These are phyloP conservation scores for Synanthedon tipuliformis DNA, from an alignment of 2,888 invertebrate genomes.

Conservation along the genomic window DNA sequence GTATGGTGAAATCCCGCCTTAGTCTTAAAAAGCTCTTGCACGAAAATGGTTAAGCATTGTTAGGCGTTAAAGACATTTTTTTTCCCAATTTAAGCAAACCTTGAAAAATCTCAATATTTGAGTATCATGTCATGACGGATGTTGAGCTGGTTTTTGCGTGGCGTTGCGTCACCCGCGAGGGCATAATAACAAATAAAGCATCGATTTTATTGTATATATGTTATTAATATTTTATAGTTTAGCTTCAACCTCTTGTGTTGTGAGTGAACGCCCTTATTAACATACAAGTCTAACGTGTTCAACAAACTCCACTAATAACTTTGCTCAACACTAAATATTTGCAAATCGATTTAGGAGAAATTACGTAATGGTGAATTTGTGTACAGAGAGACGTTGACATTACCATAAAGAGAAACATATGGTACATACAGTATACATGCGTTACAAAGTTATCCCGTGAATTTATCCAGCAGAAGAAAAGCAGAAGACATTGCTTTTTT, in stretches of 20 bases:
- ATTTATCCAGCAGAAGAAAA: too few species aligned
- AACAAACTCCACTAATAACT: too few species aligned
- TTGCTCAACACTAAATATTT: too few species aligned
- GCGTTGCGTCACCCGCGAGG: background rate
- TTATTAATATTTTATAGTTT: background rate
- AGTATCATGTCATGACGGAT: background rate
- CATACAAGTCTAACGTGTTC: background rate
- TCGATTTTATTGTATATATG: background rate
- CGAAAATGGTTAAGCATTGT: background rate
- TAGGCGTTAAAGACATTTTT: background rate
- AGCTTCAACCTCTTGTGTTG: background rate
- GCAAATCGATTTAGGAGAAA: too few species aligned
- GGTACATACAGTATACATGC: too few species aligned
- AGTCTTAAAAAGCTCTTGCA: too few species aligned
- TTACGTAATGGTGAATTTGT: too few species aligned
- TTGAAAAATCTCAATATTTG: background rate
- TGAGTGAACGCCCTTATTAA: background rate
- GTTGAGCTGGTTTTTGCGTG: background rate
- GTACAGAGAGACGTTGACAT: too few species aligned
- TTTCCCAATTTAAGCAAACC: background rate
- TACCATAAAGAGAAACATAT: too few species aligned
- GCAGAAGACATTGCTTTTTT: too few species aligned
- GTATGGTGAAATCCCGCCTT: too few species aligned
- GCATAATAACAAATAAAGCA: background rate
- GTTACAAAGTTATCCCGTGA: too few species aligned